Percentiles rank a stretch among this genome's conserved stretches.
Conservation (phyloP, 2,888 invertebrate species). For the Embidobia sp. region DNA sequence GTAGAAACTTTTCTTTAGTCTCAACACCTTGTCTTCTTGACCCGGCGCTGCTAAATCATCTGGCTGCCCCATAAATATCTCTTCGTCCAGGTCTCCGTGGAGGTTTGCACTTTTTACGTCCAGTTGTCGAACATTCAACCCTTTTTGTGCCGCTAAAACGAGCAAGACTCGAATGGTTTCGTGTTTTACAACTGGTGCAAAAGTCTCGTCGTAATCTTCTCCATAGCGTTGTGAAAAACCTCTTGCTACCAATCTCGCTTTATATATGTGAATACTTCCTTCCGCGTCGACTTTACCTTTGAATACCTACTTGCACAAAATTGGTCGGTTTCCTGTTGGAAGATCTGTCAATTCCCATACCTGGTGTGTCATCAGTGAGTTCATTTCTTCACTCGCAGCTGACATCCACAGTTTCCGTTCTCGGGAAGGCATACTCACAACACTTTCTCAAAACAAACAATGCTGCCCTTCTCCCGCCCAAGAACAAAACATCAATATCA, state of each 20-base stretch:
- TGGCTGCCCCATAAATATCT: slow-evolving; percentile 75
- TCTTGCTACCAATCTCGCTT: slow-evolving; percentile 43
- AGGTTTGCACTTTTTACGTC: slow-evolving; percentile 73
- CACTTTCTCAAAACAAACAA: too few relatives aligned
- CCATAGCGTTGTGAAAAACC: slow-evolving; percentile 64
- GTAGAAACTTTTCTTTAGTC: slow-evolving; percentile 74
- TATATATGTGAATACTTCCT: slow-evolving; percentile 59
- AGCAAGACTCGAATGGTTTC: slow-evolving; percentile 66
- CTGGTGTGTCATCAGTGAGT: neutral
- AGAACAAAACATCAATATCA: too few relatives aligned
- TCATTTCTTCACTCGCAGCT: neutral
- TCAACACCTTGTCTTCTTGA: slow-evolving; percentile 68
- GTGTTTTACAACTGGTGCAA: slow-evolving; percentile 68
- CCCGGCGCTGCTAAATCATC: slow-evolving; percentile 71
- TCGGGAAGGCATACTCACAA: too few relatives aligned
- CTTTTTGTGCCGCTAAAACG: slow-evolving; percentile 51
- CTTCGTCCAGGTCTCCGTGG: slow-evolving; percentile 40
- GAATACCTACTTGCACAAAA: slow-evolving; percentile 64
- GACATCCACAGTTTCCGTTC: neutral
- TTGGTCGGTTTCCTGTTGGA: slow-evolving; percentile 38
- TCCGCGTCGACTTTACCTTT: slow-evolving; percentile 56
- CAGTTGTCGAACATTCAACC: slow-evolving; percentile 52
- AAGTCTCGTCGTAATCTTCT: too few relatives aligned
- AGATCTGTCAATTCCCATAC: slow-evolving; percentile 13
- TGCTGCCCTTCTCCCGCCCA: too few relatives aligned